These are phyloP conservation scores for Fregetta grallaria DNA, from an alignment of 2,113 vertebrate genomes.

Conservation along the genomic window DNA sequence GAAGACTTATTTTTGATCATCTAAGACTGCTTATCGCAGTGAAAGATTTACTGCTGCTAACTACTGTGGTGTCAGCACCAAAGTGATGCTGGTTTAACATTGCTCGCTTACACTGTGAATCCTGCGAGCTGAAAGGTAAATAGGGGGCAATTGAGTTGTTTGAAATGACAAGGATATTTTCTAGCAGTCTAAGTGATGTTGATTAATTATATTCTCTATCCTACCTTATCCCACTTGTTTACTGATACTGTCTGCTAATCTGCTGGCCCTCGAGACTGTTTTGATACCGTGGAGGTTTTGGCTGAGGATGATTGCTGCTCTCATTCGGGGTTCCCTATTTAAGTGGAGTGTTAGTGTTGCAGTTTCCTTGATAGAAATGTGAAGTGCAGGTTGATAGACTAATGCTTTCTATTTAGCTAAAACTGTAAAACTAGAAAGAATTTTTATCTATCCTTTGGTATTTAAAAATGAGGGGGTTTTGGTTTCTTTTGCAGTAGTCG, in stretches of 20 bases:
- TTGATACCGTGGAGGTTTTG: not conserved
- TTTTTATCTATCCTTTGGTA: not conserved
- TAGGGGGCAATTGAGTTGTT: not conserved
- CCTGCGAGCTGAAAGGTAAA: not conserved
- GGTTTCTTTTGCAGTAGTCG: not conserved
- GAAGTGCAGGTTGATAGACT: not conserved
- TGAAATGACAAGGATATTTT: not conserved
- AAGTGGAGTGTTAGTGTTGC: not conserved
- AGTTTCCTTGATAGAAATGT: not conserved
- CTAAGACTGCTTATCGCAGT: not conserved
- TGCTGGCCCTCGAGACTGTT: not conserved
- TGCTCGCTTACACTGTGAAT: accelerated
- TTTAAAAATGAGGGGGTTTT: not conserved
- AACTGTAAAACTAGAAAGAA: not conserved
- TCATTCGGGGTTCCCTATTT: not conserved
- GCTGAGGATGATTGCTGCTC: not conserved
- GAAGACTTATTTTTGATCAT: not conserved
- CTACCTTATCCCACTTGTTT: not conserved
- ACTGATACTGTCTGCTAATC: not conserved
- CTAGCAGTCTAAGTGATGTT: not conserved
- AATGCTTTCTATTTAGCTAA: not conserved
- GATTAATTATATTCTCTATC: not conserved
- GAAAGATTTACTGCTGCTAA: not conserved
- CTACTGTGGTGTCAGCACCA: not conserved
- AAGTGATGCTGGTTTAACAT: not conserved